Evolutionary conservation across 92 coral and sea anemone genomes (phyloP).

Genomic region (Porites divaricata): DNA sequence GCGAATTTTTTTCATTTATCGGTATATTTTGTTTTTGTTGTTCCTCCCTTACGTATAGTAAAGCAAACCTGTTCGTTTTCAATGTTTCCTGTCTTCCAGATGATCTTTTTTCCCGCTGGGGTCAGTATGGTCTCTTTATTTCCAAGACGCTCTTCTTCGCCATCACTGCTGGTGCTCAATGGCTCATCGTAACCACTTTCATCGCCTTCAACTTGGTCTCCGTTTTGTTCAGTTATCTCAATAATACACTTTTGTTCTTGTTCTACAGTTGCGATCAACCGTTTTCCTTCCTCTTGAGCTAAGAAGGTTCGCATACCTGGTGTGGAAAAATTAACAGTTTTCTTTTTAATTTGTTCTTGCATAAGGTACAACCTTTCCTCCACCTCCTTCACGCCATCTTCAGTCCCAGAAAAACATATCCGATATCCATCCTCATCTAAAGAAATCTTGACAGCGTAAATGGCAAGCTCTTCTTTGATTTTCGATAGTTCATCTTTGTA

Average conservation of each 20-base stretch:
- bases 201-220: conserved; percentile 11
- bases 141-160: conserved; percentile 12
- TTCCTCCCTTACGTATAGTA: neutral
- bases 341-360: conserved; percentile 38
- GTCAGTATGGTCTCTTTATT: conserved; percentile 7
- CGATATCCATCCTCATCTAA: neutral
- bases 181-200: conserved; percentile 30
- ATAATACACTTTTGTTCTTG: conserved; percentile 23
- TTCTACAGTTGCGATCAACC: conserved; percentile 6
- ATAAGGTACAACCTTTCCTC: conserved; percentile 27
- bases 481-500: neutral
- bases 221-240: neutral
- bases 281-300: conserved; percentile 21
- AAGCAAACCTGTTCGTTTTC: conserved; percentile 29
- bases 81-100: conserved; percentile 33
- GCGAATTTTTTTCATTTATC: neutral
- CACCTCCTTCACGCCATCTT: conserved; percentile 43
- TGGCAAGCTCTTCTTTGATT: neutral
- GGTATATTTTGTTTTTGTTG: neutral
- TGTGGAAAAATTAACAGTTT: neutral
- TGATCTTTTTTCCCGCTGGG: conserved; percentile 11
- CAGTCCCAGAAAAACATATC: conserved; percentile 11
- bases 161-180: conserved; percentile 16
- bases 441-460: conserved; percentile 27
- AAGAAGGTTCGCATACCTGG: conserved; percentile 41